Conservation (phyloP, 2,888 invertebrate genomes). For the Neoscelio sp. region DNA sequence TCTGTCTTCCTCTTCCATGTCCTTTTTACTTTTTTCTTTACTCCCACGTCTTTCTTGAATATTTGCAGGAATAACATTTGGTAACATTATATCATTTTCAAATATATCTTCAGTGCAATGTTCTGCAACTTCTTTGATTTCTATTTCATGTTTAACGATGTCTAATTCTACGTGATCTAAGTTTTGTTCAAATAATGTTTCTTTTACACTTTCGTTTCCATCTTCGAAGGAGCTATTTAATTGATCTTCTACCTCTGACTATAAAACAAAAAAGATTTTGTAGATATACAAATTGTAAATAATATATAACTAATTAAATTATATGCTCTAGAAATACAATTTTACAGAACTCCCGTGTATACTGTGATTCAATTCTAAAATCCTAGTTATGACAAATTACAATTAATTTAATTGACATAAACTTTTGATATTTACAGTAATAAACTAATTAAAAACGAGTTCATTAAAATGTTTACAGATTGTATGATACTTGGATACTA, state of each 20-base stretch:
- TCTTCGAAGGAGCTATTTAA: slow-evolving; percentile 33
- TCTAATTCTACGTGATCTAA: slow-evolving; percentile 62
- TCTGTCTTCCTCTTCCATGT: slow-evolving; percentile 96
- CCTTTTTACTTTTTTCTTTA: slow-evolving; percentile 90
- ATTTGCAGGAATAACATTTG: slow-evolving; percentile 69
- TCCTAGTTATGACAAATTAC: too few species aligned
- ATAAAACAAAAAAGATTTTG: too few species aligned
- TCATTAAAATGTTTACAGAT: too few species aligned
- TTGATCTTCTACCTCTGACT: slow-evolving; percentile 16
- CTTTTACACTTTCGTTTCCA: slow-evolving; percentile 26
- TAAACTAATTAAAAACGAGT: too few species aligned
- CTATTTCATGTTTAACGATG: slow-evolving; percentile 73
- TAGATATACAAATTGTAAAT: too few species aligned
- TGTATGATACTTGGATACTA: too few species aligned
- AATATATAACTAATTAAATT: too few species aligned
- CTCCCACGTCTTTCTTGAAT: slow-evolving; percentile 84
- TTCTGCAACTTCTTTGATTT: slow-evolving; percentile 67
- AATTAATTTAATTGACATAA: too few species aligned
- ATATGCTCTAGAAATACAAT: too few species aligned
- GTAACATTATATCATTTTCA: slow-evolving; percentile 77
- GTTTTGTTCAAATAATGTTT: slow-evolving; percentile 19
- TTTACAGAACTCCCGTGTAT: too few species aligned
- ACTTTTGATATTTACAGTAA: too few species aligned
- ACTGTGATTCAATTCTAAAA: too few species aligned
- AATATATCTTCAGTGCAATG: slow-evolving; percentile 74